Conservation (phyloP, 2,888 invertebrate genomes). For the Sarcophaga carnaria region DNA sequence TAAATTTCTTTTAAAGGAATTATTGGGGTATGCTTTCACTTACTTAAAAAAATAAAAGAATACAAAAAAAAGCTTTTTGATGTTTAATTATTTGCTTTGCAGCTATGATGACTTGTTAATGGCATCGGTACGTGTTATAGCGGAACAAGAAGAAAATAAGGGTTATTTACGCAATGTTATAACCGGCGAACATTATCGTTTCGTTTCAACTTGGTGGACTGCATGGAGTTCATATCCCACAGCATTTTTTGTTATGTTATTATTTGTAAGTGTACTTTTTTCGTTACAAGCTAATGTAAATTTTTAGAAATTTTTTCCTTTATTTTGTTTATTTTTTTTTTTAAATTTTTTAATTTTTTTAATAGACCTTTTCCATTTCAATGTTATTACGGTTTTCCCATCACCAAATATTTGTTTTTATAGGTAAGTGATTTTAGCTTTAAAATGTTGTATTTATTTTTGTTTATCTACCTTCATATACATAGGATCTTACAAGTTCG, state of each 20-base stretch:
- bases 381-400: slow-evolving; percentile 99
- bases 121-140: slow-evolving; percentile 97
- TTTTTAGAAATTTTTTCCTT: slow-evolving; percentile 84
- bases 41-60: background rate
- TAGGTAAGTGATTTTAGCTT: slow-evolving; percentile 85
- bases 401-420: slow-evolving; percentile 99
- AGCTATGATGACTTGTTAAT: slow-evolving; percentile 97
- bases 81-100: slow-evolving; percentile 9
- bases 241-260: slow-evolving; percentile 98
- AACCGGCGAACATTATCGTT: slow-evolving; percentile 98
- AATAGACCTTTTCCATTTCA: slow-evolving; percentile 98
- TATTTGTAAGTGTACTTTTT: slow-evolving; percentile 93
- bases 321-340: slow-evolving; percentile 83
- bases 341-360: slow-evolving; percentile 82
- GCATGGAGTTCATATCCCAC: slow-evolving; percentile 96
- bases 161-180: slow-evolving; percentile 98
- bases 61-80: background rate
- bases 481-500: no score
- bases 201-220: slow-evolving; percentile 98
- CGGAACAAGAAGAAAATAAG: slow-evolving; percentile 98
- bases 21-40: slow-evolving; percentile 86
- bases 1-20: slow-evolving; percentile 93
- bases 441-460: no score
- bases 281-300: background rate
- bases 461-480: no score